Conservation (phyloP, 37 sponge, comb jelly and placozoan species). For the Spongilla lacustris region DNA sequence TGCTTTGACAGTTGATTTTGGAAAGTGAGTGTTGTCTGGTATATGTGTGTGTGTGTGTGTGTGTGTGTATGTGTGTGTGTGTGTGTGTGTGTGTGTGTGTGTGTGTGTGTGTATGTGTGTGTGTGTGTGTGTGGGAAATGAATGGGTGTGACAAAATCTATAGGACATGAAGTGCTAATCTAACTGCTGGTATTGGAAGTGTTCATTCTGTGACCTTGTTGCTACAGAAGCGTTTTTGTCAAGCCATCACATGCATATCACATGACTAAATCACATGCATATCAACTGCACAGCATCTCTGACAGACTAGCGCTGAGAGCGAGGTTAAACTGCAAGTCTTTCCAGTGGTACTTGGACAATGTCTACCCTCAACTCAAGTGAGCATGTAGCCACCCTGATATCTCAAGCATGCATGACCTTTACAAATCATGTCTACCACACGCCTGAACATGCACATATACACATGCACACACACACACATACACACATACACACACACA, state of each 20-base stretch:
- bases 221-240: too few relatives aligned
- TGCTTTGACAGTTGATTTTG: slow-evolving; percentile 34
- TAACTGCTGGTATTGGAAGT: too few relatives aligned
- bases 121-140: background rate
- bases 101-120: background rate
- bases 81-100: background rate
- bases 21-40: slow-evolving; percentile 48
- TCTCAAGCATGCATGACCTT: background rate
- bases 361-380: slow-evolving; percentile 83
- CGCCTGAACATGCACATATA: too few relatives aligned
- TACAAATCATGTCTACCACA: too few relatives aligned
- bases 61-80: background rate
- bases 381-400: slow-evolving; percentile 8
- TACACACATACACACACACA: background rate
- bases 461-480: too few relatives aligned
- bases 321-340: slow-evolving; percentile 82
- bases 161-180: too few relatives aligned
- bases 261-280: background rate
- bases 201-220: too few relatives aligned
- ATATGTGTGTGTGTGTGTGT: background rate
- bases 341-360: slow-evolving; percentile 86
- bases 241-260: background rate
- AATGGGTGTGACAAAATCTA: background rate
- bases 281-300: slow-evolving; percentile 68
- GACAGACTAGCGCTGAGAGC: slow-evolving; percentile 58